A percentile compares a stretch with the other conserved stretches of the same genome.
phyloP scores from a whole-genome alignment of 2,888 invertebrate species.

The Omphaloscelis lunosa region DNA sequence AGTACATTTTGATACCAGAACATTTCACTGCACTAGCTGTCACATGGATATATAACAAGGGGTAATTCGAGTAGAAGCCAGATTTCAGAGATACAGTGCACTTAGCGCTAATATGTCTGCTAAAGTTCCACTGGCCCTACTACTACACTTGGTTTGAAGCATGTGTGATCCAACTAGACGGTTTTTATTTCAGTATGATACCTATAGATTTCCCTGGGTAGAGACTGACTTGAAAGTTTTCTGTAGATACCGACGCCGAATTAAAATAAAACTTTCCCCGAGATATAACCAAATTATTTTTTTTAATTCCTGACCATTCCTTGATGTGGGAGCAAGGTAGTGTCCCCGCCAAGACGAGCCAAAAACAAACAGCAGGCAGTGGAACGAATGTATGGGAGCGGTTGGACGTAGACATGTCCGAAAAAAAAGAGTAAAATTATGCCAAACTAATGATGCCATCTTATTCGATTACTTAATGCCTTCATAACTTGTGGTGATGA shows the following conservation, averaged over 20 bases:
- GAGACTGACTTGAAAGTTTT: background rate
- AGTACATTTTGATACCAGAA: conserved; percentile 17
- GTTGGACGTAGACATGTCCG: too few species aligned
- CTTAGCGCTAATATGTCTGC: background rate
- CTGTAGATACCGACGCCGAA: background rate
- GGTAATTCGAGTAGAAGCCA: conserved; percentile 17
- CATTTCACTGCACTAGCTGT: conserved; percentile 17
- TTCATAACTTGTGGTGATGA: too few species aligned
- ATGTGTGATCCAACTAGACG: background rate
- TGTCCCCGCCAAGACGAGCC: too few species aligned
- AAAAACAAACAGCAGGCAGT: too few species aligned
- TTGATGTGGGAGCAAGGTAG: too few species aligned
- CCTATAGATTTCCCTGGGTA: background rate
- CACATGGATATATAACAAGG: background rate
- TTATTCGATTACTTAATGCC: too few species aligned
- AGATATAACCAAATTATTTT: background rate
- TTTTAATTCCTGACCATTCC: background rate
- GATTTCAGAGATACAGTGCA: conserved; percentile 1
- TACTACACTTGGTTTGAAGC: background rate
- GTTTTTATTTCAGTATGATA: background rate
- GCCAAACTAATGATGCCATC: too few species aligned
- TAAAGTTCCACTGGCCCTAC: background rate
- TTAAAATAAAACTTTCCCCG: background rate
- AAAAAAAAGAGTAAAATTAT: too few species aligned
- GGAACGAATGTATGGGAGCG: too few species aligned